phyloP scores from a whole-genome alignment of 2,113 vertebrate genomes.

The Pluvialis apricaria region DNA sequence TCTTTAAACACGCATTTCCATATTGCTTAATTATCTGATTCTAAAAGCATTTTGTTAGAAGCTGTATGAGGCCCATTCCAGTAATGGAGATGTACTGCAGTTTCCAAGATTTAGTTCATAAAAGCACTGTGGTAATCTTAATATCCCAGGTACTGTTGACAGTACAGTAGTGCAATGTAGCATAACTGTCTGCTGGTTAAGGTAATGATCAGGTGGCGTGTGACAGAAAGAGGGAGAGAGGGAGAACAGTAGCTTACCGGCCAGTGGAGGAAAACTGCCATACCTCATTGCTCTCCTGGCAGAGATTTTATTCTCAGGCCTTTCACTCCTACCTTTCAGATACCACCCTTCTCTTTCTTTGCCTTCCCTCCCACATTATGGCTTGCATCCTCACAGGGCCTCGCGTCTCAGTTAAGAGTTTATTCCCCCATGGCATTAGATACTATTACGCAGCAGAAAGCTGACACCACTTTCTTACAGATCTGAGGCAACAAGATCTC shows the following conservation, averaged over 20 bases:
- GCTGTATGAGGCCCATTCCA: neutral
- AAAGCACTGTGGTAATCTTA: conserved; percentile 46
- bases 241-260: neutral
- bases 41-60: conserved; percentile 44
- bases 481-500: neutral
- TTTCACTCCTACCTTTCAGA: neutral
- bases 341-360: neutral
- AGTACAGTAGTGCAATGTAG: conserved; percentile 30
- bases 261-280: neutral
- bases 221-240: neutral
- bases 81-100: neutral
- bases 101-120: conserved; percentile 49
- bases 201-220: conserved; percentile 21
- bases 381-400: neutral
- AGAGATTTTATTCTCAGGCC: conserved; percentile 27
- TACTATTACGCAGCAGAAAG: neutral
- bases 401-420: neutral
- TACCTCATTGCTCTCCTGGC: neutral
- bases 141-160: conserved; percentile 25
- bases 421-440: neutral
- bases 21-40: conserved; percentile 48
- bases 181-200: conserved; percentile 39
- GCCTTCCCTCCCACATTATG: neutral
- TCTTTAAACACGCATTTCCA: conserved; percentile 35
- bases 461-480: neutral